Evolutionary conservation across 2,797 vertebrate genomes (phyloP).

Genomic region (Enteromius mattozi): DNA sequence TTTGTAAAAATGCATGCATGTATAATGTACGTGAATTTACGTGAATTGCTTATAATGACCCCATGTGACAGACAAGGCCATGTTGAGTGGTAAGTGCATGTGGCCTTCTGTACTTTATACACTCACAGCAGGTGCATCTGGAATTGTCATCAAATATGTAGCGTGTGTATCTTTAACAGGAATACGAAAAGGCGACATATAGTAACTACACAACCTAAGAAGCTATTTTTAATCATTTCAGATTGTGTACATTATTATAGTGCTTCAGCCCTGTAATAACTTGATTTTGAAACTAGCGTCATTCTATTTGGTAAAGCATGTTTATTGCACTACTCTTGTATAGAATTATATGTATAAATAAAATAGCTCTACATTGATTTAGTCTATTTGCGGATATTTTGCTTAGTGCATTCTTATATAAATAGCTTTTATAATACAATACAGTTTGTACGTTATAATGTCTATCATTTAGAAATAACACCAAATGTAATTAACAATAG

Average conservation of each 20-base stretch:
- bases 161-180: neutral
- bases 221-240: neutral
- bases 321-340: neutral
- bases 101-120: constrained; percentile 8
- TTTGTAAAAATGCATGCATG: neutral
- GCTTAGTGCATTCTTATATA: neutral
- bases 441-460: too few species aligned
- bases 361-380: neutral
- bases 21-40: too few species aligned
- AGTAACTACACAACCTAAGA: neutral
- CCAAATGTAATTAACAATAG: constrained; percentile 28
- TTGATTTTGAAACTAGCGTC: neutral
- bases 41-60: neutral
- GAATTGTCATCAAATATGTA: neutral
- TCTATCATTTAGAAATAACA: constrained; percentile 17
- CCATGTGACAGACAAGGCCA: constrained; percentile 35
- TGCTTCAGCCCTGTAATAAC: neutral
- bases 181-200: neutral
- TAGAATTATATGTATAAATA: neutral
- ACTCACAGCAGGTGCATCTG: constrained; percentile 2
- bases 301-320: neutral
- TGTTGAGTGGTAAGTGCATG: constrained; percentile 18
- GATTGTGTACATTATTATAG: neutral
- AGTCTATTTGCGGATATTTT: neutral
- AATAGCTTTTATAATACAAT: neutral